Evolutionary conservation across 1,140 invertebrate species (phyloP), one percentile per base, ranked within the genome.

Genomic region (Pogonomyrmex barbatus): DNA sequence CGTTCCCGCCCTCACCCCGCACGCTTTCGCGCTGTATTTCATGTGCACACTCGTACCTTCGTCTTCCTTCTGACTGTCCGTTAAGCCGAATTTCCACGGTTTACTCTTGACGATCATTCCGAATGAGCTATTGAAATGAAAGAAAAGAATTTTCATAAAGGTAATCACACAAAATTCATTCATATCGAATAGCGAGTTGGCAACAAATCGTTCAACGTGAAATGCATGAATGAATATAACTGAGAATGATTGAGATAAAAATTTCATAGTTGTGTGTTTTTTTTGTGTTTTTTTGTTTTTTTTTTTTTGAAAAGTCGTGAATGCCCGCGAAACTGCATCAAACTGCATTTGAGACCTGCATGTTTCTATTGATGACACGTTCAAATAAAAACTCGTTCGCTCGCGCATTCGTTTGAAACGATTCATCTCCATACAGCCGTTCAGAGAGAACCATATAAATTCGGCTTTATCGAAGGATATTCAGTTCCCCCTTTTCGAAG

Each of bases 21-120:
- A 24, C 60, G 33, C 63, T 45, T n/a, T 24, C 52, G 24, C 76
- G n/a, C 50, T 82, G 87, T 82, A 89, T 82, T 87, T 89, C 87
- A 89, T 65, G 54, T 47, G 68, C 63, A 81, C 87, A 58, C 73
- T 54, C 87, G 58, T 73, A 62, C 50, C 24, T 45, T 17, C 56
- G 45, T 47, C 62, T 63, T 50, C n/a, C 60, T 14, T 8, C 33
- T 30, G 2, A 45, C 67, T 67, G 39, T 85, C 83, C 52, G 76
- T 78, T 85, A 78, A 67, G 60, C 30, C 60, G 50, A 56, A 58
- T 68, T 78, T 78, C 45, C 83, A 76, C 83, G 60, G 54, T 78
- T 78, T 52, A 52, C 50, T 65, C 50, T 78, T 30, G 42, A 82
- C n/a, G 39, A 60, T 58, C 67, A 73, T 73, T 47, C 54, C 42